Percentiles rank a stretch among this genome's conserved stretches.
These are phyloP conservation scores for Naja naja DNA, from an alignment of 2,113 vertebrate species.

Conservation along the genomic window DNA sequence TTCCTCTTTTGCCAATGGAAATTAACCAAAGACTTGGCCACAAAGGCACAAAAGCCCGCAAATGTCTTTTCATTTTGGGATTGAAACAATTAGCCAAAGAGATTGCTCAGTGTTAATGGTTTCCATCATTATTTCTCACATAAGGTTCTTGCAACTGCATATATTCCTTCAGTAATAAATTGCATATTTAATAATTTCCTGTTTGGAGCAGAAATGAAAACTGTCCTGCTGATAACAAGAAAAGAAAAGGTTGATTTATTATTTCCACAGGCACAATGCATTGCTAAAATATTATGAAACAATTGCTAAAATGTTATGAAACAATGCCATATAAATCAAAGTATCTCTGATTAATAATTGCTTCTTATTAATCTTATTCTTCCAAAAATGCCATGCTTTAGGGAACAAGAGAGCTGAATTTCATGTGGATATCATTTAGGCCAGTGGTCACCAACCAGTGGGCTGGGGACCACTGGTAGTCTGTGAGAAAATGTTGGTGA, in stretches of 20 bases:
- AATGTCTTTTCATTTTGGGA: constrained; percentile 28
- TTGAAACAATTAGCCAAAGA: constrained; percentile 47
- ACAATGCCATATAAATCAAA: constrained; percentile 23
- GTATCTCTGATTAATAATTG: background rate
- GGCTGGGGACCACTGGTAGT: too few relatives aligned
- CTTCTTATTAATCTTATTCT: background rate
- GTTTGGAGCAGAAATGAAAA: constrained; percentile 1
- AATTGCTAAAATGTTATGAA: constrained; percentile 23
- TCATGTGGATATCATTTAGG: background rate
- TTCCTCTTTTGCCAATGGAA: constrained; percentile 12
- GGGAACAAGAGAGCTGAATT: background rate
- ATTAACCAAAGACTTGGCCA: constrained; percentile 17
- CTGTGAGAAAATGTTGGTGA: too few relatives aligned
- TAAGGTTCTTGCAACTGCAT: constrained; percentile 6
- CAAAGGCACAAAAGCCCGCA: constrained; percentile 18
- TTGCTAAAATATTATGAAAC: constrained; percentile 24
- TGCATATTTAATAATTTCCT: constrained; percentile 28
- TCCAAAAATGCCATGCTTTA: background rate
- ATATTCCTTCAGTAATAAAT: constrained; percentile 21
- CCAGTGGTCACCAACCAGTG: too few relatives aligned
- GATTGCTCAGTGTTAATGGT: constrained; percentile 29
- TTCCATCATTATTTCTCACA: constrained; percentile 42
- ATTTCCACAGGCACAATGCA: background rate
- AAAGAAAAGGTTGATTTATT: constrained; percentile 28
- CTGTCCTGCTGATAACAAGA: constrained; percentile 24